These are phyloP conservation scores for Hirtodrosophila confusa DNA, from an alignment of 2,888 invertebrate species.

Conservation along the genomic window DNA sequence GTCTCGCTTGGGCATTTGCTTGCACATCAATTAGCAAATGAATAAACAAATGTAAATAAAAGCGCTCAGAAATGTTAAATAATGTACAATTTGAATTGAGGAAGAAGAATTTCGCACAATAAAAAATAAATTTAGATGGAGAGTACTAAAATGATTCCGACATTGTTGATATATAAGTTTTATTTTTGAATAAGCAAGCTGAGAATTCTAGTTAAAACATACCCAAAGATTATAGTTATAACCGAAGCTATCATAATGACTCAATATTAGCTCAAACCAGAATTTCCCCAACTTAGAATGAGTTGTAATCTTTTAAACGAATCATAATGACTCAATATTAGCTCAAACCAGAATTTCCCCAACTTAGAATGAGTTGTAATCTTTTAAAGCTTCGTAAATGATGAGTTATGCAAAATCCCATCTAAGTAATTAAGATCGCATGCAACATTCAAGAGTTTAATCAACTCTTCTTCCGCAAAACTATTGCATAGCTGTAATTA, in stretches of 20 bases:
- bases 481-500: constrained; percentile 34
- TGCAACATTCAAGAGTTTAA: constrained; percentile 30
- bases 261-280: too few species aligned
- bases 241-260: too few species aligned
- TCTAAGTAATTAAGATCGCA: constrained; percentile 10
- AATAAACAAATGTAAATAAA: constrained; percentile 30
- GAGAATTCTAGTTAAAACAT: too few species aligned
- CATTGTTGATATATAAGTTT: too few species aligned
- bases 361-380: not conserved
- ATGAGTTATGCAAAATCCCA: constrained; percentile 3
- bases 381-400: not conserved
- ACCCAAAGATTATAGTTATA: too few species aligned
- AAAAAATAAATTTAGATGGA: too few species aligned
- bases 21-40: constrained; percentile 43
- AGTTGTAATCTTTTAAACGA: too few species aligned
- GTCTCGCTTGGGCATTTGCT: constrained; percentile 22
- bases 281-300: not conserved
- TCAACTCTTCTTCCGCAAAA: constrained; percentile 42
- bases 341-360: not conserved
- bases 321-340: too few species aligned
- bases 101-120: constrained; percentile 12
- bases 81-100: constrained; percentile 29
- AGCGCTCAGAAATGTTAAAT: constrained; percentile 24
- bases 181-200: too few species aligned
- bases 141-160: too few species aligned